phyloP scores from a whole-genome alignment of 2,113 vertebrate genomes.

The Scolopax mira region DNA sequence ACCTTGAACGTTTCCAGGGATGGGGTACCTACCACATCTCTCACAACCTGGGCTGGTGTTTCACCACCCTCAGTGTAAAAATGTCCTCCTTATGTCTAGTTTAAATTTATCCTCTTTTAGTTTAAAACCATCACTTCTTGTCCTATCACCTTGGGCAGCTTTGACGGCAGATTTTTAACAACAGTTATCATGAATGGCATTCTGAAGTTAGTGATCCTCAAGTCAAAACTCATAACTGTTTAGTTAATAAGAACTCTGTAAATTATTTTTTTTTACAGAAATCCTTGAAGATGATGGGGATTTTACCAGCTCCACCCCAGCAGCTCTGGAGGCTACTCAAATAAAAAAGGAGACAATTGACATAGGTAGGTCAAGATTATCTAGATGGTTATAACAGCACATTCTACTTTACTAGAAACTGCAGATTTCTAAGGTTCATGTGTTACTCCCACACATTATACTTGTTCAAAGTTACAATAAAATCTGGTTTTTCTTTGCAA shows the following conservation, averaged over 20 bases:
- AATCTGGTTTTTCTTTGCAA: background rate
- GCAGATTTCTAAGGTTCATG: background rate
- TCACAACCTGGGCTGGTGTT: background rate
- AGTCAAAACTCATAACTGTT: background rate
- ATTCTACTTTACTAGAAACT: background rate
- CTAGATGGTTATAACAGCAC: background rate
- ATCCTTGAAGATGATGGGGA: conserved; percentile 30
- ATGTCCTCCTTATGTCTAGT: background rate
- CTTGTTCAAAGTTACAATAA: background rate
- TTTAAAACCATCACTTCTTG: background rate
- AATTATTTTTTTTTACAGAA: background rate
- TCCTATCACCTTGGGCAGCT: background rate
- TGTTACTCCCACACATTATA: background rate
- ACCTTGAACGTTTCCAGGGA: background rate
- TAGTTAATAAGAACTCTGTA: background rate
- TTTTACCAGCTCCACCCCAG: background rate
- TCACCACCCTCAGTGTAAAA: background rate
- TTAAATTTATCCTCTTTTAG: background rate
- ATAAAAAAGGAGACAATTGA: conserved; percentile 59
- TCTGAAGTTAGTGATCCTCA: background rate
- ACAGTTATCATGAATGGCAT: background rate
- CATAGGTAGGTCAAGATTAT: conserved; percentile 27
- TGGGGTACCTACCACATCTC: background rate
- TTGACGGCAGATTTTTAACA: background rate
- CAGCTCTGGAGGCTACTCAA: conserved; percentile 15